phyloP scores from a whole-genome alignment of 2,797 vertebrate species.

The Esox lucius region DNA sequence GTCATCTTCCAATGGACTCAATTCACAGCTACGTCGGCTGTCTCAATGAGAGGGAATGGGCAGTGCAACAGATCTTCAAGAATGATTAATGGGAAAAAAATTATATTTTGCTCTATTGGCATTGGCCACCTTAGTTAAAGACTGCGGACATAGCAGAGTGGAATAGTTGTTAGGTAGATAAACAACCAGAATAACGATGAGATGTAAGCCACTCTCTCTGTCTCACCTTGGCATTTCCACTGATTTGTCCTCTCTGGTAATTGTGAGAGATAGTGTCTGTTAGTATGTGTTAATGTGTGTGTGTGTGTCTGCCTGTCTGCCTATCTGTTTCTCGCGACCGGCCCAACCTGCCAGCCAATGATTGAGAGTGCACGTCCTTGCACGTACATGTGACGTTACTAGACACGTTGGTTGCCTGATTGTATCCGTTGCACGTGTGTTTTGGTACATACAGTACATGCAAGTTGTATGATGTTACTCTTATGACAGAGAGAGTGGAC shows the following conservation, averaged over 20 bases:
- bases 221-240: slow-evolving; percentile 10
- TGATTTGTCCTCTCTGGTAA: not conserved
- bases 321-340: not conserved
- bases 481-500: not conserved
- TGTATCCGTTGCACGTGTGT: no score
- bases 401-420: no score
- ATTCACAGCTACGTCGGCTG: no score
- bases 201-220: not conserved
- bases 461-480: no score
- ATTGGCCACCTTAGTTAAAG: slow-evolving; percentile 2
- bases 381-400: no score
- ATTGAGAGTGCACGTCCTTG: no score
- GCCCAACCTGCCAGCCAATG: not conserved
- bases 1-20: no score
- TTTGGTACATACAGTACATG: no score
- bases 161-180: slow-evolving; percentile 11
- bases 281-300: slow-evolving; percentile 4
- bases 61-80: not conserved
- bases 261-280: slow-evolving; percentile 9
- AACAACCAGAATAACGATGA: slow-evolving; percentile 4
- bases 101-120: not conserved
- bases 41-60: not conserved
- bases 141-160: not conserved
- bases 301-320: slow-evolving; percentile 7
- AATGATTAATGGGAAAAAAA: slow-evolving; percentile 11